These are phyloP conservation scores for Harpagifer antarcticus DNA, from an alignment of 2,797 vertebrate genomes.

Conservation along the genomic window DNA sequence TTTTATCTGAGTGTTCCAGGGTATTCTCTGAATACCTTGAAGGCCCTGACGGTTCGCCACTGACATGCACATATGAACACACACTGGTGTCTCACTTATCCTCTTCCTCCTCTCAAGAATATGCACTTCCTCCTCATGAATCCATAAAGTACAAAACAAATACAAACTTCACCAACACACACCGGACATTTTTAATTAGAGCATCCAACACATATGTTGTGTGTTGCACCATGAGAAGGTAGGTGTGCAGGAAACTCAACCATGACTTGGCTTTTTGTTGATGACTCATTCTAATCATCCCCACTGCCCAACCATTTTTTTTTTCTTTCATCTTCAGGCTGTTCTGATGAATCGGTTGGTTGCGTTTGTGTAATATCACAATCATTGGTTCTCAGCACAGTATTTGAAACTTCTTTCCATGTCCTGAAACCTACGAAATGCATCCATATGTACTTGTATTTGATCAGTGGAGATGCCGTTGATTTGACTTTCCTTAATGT, in stretches of 20 bases:
- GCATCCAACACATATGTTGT: conserved; percentile 25
- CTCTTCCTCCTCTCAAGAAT: conserved; percentile 10
- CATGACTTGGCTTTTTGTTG: conserved; percentile 52
- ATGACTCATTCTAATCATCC: conserved; percentile 60
- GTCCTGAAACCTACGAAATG: too few species aligned
- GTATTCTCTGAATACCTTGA: too few species aligned
- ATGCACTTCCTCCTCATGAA: background rate
- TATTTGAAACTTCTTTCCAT: too few species aligned
- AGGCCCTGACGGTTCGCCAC: too few species aligned
- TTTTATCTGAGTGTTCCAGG: too few species aligned
- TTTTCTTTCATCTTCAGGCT: too few species aligned
- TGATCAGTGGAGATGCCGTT: too few species aligned
- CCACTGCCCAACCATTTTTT: background rate
- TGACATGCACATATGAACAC: background rate
- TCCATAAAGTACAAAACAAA: background rate
- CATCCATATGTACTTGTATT: too few species aligned
- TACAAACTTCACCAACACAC: background rate
- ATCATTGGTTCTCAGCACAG: too few species aligned
- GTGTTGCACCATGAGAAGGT: conserved; percentile 35
- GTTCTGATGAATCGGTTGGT: too few species aligned
- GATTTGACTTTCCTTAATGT: too few species aligned
- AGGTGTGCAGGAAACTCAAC: conserved; percentile 21
- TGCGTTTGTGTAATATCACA: too few species aligned
- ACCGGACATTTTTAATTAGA: background rate
- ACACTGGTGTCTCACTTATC: background rate